phyloP scores from a whole-genome alignment of 1,140 invertebrate species.

The Atta texana region DNA sequence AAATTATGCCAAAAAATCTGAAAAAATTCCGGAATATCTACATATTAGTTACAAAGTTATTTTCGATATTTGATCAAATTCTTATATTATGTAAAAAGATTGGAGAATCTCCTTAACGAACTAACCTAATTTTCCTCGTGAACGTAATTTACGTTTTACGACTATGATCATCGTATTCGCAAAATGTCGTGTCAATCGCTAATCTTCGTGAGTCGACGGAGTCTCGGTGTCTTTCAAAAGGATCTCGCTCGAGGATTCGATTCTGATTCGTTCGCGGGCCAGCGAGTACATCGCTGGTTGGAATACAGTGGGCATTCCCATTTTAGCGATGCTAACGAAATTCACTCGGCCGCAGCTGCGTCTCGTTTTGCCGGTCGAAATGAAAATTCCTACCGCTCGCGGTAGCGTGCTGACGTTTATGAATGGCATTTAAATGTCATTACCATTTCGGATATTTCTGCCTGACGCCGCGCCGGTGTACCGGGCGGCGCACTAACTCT shows the following conservation, averaged over 20 bases:
- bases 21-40: too few relatives aligned
- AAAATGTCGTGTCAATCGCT: not conserved
- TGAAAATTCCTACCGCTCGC: slow-evolving; percentile 55
- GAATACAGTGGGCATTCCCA: not conserved
- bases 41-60: too few relatives aligned
- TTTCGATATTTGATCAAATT: too few relatives aligned
- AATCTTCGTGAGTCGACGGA: not conserved
- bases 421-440: slow-evolving; percentile 65
- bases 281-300: not conserved
- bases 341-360: slow-evolving; percentile 60
- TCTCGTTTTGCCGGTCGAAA: slow-evolving; percentile 60
- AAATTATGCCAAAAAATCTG: too few relatives aligned
- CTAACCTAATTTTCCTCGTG: too few relatives aligned
- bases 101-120: too few relatives aligned
- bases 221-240: not conserved
- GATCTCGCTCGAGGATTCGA: slow-evolving; percentile 27
- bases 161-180: not conserved
- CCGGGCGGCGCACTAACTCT: slow-evolving; percentile 10
- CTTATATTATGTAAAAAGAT: too few relatives aligned
- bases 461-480: slow-evolving; percentile 27
- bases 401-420: slow-evolving; percentile 56
- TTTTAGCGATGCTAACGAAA: slow-evolving; percentile 64
- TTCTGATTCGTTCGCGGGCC: slow-evolving; percentile 28
- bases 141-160: too few relatives aligned
- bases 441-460: slow-evolving; percentile 63